Conservation (phyloP, 2,113 vertebrate species). For the Struthio camelus region DNA sequence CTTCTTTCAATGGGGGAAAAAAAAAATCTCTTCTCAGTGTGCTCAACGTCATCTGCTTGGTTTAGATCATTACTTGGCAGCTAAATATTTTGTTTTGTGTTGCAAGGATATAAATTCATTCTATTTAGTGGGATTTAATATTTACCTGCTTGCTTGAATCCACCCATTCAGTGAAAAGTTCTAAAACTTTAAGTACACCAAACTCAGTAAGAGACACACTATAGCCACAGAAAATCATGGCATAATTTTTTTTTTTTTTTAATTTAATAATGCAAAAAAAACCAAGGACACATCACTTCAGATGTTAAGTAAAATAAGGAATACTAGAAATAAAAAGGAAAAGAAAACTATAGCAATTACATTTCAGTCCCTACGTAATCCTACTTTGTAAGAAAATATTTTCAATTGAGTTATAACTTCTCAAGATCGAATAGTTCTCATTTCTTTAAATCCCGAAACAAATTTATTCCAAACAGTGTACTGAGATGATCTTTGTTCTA, state of each 20-base stretch:
- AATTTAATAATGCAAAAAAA: not conserved
- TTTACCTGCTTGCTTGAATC: not conserved
- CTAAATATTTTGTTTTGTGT: not conserved
- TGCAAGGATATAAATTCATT: not conserved
- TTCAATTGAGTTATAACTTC: not conserved
- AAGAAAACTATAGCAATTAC: constrained; percentile 22
- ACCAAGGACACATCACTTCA: not conserved
- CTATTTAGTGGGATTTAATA: not conserved
- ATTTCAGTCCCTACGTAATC: not conserved
- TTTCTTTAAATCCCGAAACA: not conserved
- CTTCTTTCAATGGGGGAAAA: not conserved
- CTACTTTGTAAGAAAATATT: not conserved
- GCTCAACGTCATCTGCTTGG: not conserved
- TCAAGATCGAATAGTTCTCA: not conserved
- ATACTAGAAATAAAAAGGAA: constrained; percentile 11
- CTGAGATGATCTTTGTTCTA: not conserved
- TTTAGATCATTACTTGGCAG: not conserved
- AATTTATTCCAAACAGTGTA: not conserved
- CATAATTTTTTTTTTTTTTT: not conserved
- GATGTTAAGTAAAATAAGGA: not conserved
- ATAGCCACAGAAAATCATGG: not conserved
- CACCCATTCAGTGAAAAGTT: not conserved
- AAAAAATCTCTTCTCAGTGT: not conserved
- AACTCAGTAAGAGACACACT: not conserved
- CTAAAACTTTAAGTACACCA: not conserved